A percentile compares a stretch with the other conserved stretches of the same genome.
Conservation (phyloP, 1,140 invertebrate genomes). For the Melipona quadrifasciata region DNA sequence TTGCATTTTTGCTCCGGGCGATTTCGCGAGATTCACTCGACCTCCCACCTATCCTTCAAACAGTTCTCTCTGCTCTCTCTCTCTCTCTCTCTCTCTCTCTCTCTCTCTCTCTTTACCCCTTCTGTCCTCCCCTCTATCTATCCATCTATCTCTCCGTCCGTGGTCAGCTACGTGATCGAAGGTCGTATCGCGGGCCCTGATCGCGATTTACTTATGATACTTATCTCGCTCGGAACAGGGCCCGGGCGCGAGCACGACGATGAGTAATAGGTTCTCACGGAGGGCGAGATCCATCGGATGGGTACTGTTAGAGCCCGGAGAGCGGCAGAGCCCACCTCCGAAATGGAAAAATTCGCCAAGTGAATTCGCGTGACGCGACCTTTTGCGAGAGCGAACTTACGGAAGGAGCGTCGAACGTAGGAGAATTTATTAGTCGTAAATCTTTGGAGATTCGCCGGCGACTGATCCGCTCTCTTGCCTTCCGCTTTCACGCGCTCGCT, state of each 20-base stretch:
- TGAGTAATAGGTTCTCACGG: slow-evolving; percentile 57
- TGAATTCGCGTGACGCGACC: background rate
- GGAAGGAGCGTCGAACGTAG: background rate
- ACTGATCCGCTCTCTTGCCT: background rate
- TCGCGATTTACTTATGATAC: slow-evolving; percentile 72
- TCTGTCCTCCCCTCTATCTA: background rate
- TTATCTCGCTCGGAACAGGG: slow-evolving; percentile 55
- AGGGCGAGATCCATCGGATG: background rate
- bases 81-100: background rate
- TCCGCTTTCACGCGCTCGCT: background rate
- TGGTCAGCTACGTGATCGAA: slow-evolving; percentile 47
- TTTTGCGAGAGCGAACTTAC: background rate
- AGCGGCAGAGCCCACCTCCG: too few relatives aligned
- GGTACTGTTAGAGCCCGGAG: background rate
- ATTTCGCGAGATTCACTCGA: slow-evolving; percentile 58
- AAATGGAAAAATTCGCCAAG: too few relatives aligned
- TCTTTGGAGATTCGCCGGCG: background rate
- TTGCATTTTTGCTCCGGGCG: slow-evolving; percentile 68
- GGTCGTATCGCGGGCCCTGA: slow-evolving; percentile 54
- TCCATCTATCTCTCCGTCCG: background rate
- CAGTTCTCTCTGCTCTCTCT: background rate
- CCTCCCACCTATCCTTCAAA: slow-evolving; percentile 22
- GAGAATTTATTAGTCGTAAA: slow-evolving; percentile 19
- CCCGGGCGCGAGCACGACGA: slow-evolving; percentile 11
- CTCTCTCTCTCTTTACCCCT: background rate